Evolutionary conservation across 2,797 vertebrate species (phyloP), one percentile per base, ranked within the genome.

Genomic region (Acanthurus lineatus): DNA sequence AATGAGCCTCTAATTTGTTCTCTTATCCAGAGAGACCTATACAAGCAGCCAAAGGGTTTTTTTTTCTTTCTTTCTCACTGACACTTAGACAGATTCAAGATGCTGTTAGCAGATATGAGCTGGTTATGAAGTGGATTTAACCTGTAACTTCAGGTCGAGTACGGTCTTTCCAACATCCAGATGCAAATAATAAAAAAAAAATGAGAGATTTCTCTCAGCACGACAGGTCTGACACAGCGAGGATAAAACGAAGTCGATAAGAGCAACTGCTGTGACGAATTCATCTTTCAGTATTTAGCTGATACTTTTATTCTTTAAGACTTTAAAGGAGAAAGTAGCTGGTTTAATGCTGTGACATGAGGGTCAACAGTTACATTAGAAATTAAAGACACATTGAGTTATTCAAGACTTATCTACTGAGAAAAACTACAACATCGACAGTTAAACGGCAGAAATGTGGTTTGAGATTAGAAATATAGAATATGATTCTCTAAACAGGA

Each of bases 1-100:
- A 67, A 82, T 64, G 61, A 88, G 28, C 12, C 76, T 80, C 75
- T 76, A 76, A 85, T 73, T 65, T 11, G 9, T 53, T 60, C 71
- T 40, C 48, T 81, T 67, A 56, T 49, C 56, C 47, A 54, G 20
- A 58, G 56, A 71, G 52, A 61, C 40, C 15, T 9, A 56, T 12
- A 49, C 44, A 17, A 22, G 69, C 56, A 74, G 76, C 42, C 62
- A 1, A 22, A 19, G 38, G 54, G 25, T 3, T 25, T 25, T 25
- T 25, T 25, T 25, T 25, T 25, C 25, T 66, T 49, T 22, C 6
- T 28, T 16, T 22, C 45, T 84, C 54, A 1, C 77, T 44, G 53
- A 68, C 66, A 73, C 65, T 63, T 42, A 64, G 76, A 82, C 65
- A 81, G 73, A 65, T 53, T 28, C 48, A 28, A 49, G 69, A 56